These are phyloP conservation scores for Drosophila sordidula DNA, from an alignment of 2,888 invertebrate species.

Conservation along the genomic window DNA sequence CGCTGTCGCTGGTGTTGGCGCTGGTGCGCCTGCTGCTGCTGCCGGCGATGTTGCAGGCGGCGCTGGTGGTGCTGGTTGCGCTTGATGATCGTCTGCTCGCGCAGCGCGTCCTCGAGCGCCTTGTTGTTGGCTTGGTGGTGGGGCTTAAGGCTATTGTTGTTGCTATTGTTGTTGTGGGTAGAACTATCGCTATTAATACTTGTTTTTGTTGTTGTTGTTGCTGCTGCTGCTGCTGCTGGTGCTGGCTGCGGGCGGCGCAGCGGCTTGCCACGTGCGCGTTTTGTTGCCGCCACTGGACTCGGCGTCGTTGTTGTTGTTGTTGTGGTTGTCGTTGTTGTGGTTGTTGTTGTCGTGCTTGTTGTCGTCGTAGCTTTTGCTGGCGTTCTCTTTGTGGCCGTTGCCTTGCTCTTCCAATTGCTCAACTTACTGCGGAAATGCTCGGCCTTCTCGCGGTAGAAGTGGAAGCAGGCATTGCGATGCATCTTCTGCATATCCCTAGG, in stretches of 20 bases:
- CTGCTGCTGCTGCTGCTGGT: conserved; percentile 40
- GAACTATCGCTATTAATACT: conserved; percentile 77
- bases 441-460: conserved; percentile 73
- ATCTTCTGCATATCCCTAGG: conserved; percentile 65
- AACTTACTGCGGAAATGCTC: conserved; percentile 58
- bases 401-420: conserved; percentile 24
- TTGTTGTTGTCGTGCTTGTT: conserved; percentile 32
- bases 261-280: conserved; percentile 49
- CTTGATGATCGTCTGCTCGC: conserved; percentile 57
- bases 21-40: conserved; percentile 38
- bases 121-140: conserved; percentile 43
- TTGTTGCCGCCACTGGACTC: conserved; percentile 49
- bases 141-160: conserved; percentile 56
- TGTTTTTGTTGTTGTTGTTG: conserved; percentile 51
- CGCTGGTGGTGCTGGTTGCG: conserved; percentile 39
- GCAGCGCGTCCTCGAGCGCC: conserved; percentile 39
- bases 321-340: conserved; percentile 46
- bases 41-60: conserved; percentile 52
- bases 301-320: conserved; percentile 49
- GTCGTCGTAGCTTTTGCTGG: conserved; percentile 17
- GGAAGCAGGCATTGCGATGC: conserved; percentile 73
- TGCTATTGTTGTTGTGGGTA: conserved; percentile 35
- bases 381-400: conserved; percentile 23
- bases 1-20: conserved; percentile 41
- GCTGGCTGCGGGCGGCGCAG: conserved; percentile 48